Evolutionary conservation across 2,113 vertebrate species (phyloP).

Genomic region (Psilopogon haemacephalus): DNA sequence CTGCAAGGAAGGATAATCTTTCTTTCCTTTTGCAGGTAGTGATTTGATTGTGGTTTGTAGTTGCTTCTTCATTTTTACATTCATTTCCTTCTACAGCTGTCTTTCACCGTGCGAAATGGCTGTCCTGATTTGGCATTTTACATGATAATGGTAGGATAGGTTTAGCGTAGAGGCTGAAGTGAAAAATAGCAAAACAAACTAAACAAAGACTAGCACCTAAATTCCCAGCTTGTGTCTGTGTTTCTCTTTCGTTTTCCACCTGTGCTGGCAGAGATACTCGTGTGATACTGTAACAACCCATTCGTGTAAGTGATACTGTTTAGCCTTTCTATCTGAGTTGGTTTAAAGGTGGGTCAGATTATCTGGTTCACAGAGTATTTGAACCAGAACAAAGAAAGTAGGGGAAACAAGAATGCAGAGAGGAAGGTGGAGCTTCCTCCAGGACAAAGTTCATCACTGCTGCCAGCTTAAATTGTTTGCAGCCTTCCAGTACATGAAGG

Average conservation of each 20-base stretch:
- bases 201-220: not conserved
- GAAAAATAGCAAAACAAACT: not conserved
- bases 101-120: not conserved
- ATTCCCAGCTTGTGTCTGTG: not conserved
- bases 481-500: too few relatives aligned
- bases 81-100: not conserved
- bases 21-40: not conserved
- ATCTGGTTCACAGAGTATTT: not conserved
- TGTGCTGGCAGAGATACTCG: not conserved
- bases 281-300: not conserved
- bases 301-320: not conserved
- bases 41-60: not conserved
- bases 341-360: rapidly evolving
- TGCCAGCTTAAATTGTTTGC: not conserved
- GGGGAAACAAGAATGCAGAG: not conserved
- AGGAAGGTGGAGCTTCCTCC: not conserved
- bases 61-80: not conserved
- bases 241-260: not conserved
- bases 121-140: not conserved
- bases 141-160: not conserved
- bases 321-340: not conserved
- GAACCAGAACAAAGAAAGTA: not conserved
- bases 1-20: not conserved
- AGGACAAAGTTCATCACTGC: not conserved
- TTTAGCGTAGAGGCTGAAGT: not conserved